Evolutionary conservation across 2,113 vertebrate genomes (phyloP), one percentile per base, ranked within the genome.

Genomic region (Alouatta palliata): DNA sequence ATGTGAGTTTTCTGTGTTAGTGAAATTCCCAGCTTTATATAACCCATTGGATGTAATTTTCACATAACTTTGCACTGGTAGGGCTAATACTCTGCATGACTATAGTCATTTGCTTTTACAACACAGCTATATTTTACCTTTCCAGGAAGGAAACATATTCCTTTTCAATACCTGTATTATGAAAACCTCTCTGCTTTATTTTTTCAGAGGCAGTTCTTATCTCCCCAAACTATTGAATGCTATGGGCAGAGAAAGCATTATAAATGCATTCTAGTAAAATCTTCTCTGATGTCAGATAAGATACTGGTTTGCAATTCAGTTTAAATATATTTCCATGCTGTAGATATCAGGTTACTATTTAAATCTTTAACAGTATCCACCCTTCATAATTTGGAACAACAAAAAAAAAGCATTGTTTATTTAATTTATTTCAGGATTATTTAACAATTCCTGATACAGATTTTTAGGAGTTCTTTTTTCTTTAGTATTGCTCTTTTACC

Each of bases 1-100:
- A 9, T 35, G 37, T 76, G 92, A 70, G 45, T 85, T n/a, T 92
- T 85, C 30, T 82, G 25, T 75, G 87, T 37, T 76, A 49, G 52
- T 94, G 87, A 64, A 90, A 70, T 49, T 84, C 87, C 96, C 84
- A 83, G 70, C 40, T 79, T 94, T 82, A 25, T 80, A 32, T 45
- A 64, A 30, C 56, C 12, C 86, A 1, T 17, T 92, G 73, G 54
- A 76, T 82, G 30, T 66, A 76, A 58, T 43, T 75, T 61, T 66
- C 56, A 54, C 17, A 7, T 5, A 58, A 87, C 35, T 54, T 7
- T 27, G 13, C 40, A 37, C 5, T 52, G 11, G 21, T 4, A 32
- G 19, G 30, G 13, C 37, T 27, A 21, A 43, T 61, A 80, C 3
- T 14, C 81, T 81, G n/a, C 0, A 0, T 17, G 5, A 17, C 37